phyloP scores from a whole-genome alignment of 2,888 invertebrate species.

The Ornithoptera priamus region DNA sequence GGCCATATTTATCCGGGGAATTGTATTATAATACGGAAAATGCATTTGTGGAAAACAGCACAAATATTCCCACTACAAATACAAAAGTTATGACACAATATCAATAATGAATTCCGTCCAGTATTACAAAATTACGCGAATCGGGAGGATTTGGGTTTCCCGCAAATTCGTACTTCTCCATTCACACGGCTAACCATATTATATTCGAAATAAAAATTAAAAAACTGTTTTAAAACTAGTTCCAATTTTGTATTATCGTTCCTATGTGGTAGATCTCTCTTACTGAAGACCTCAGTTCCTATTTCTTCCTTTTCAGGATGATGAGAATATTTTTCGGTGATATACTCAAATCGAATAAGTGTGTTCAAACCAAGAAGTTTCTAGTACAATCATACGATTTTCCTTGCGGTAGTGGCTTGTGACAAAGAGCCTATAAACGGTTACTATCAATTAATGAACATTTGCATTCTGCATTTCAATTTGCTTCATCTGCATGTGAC shows the following conservation, averaged over 20 bases:
- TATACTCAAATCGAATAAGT: neutral
- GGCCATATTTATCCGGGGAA: constrained; percentile 4
- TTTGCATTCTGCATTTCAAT: constrained; percentile 21
- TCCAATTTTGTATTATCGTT: too few relatives aligned
- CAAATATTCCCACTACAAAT: constrained; percentile 19
- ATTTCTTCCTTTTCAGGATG: too few relatives aligned
- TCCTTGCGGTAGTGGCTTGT: neutral
- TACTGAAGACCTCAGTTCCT: too few relatives aligned
- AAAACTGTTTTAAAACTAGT: too few relatives aligned
- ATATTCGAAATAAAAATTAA: constrained; percentile 4
- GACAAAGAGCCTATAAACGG: constrained; percentile 4
- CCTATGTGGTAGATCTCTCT: too few relatives aligned
- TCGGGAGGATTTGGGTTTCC: constrained; percentile 9
- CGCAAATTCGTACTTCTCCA: constrained; percentile 18
- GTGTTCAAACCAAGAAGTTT: neutral
- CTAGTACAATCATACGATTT: neutral
- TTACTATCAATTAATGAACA: constrained; percentile 17
- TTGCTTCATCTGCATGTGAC: constrained; percentile 17
- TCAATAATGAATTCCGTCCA: constrained; percentile 21
- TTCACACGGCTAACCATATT: constrained; percentile 13
- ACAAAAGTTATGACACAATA: constrained; percentile 24
- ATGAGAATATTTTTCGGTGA: too few relatives aligned
- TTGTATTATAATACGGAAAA: constrained; percentile 18
- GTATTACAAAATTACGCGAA: constrained; percentile 25
- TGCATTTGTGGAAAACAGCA: constrained; percentile 14